A percentile compares a stretch with the other conserved stretches of the same genome.
Conservation (phyloP, 2,797 vertebrate species). For the Oreochromis grahami region DNA sequence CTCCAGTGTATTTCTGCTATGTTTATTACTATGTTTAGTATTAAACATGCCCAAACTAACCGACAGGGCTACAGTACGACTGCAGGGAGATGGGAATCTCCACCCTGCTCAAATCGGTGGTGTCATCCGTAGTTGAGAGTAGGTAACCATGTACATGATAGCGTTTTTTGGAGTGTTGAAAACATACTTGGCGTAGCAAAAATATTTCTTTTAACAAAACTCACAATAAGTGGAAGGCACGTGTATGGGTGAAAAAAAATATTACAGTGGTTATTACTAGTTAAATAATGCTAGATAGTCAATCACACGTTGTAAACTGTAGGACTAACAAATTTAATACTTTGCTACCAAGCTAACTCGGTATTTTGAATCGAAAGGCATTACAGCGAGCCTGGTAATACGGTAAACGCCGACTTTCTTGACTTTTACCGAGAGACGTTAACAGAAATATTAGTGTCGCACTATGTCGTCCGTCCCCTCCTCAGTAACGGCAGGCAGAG, state of each 20-base stretch:
- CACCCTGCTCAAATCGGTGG: slow-evolving; percentile 8
- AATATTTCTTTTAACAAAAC: background rate
- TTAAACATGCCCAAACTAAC: background rate
- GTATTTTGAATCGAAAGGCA: background rate
- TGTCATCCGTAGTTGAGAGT: background rate
- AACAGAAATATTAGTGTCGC: background rate
- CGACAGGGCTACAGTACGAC: background rate
- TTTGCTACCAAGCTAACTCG: background rate
- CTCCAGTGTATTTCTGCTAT: background rate
- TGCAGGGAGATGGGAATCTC: background rate
- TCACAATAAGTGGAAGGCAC: background rate
- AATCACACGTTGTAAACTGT: background rate
- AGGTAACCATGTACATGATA: background rate
- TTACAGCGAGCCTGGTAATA: fast-evolving
- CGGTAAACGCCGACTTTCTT: no score
- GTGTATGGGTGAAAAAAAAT: background rate
- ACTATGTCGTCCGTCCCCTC: background rate
- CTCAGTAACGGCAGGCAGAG: background rate
- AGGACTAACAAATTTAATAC: background rate
- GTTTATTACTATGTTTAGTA: background rate
- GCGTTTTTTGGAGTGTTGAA: background rate
- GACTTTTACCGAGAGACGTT: background rate
- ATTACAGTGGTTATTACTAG: background rate
- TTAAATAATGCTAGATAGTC: background rate
- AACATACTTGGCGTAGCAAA: background rate